Conservation (phyloP, 2,113 vertebrate species). For the Ammodytes dubius region DNA sequence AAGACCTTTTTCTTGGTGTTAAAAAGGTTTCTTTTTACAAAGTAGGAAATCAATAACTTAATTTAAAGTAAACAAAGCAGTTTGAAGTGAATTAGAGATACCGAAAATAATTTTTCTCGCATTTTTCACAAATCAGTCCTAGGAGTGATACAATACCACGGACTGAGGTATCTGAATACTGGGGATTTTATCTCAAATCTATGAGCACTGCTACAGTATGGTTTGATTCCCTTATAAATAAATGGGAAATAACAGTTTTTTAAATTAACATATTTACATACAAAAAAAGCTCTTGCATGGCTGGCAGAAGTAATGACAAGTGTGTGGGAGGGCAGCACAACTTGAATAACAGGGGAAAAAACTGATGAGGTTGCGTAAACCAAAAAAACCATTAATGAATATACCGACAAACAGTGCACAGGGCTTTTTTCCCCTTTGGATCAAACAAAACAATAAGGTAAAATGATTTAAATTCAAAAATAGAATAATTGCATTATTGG, state of each 20-base stretch:
- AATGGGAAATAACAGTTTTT: background rate
- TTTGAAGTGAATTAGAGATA: slow-evolving; percentile 44
- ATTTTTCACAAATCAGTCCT: background rate
- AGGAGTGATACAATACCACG: slow-evolving; percentile 12
- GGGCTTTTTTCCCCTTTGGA: background rate
- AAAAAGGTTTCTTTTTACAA: slow-evolving; percentile 41
- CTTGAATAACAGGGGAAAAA: background rate
- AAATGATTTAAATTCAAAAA: background rate
- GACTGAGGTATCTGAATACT: background rate
- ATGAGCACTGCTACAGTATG: background rate
- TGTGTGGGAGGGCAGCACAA: background rate
- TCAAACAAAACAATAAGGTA: background rate
- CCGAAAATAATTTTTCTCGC: background rate
- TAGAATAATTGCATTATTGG: background rate
- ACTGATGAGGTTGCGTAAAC: background rate
- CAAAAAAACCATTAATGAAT: background rate
- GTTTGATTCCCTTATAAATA: background rate
- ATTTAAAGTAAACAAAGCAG: slow-evolving; percentile 32
- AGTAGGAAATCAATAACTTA: slow-evolving; percentile 45
- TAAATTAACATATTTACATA: background rate
- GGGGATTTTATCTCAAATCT: background rate
- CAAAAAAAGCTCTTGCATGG: background rate
- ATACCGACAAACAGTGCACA: background rate
- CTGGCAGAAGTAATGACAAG: background rate
- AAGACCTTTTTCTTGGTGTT: slow-evolving; percentile 28